Conservation (phyloP, 2,113 vertebrate genomes). For the Caracal caracal region DNA sequence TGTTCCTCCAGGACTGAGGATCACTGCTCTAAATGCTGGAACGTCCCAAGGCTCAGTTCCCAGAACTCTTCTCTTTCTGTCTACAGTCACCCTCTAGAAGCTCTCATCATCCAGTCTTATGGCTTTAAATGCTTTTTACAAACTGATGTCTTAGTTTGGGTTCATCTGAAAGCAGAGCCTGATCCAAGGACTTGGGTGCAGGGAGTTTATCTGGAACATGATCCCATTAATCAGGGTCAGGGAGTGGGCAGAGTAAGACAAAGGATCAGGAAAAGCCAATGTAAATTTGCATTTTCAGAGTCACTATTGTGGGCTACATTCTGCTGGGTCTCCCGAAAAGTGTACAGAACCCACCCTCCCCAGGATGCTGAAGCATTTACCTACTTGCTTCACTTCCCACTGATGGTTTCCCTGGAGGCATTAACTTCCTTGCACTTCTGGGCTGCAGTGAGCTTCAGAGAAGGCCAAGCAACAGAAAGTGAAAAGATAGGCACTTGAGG, state of each 20-base stretch:
- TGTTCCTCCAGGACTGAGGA: neutral
- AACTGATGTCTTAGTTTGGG: neutral
- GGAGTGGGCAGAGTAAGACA: neutral
- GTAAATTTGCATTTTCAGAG: neutral
- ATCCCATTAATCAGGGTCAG: neutral
- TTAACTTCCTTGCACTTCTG: neutral
- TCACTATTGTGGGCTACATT: neutral
- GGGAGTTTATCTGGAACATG: neutral
- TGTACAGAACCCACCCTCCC: fast-evolving
- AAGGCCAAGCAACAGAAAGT: neutral
- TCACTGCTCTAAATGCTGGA: neutral
- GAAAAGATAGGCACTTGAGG: neutral
- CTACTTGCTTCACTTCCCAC: neutral
- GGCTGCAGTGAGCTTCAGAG: neutral
- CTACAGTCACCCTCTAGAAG: neutral
- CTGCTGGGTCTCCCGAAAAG: neutral
- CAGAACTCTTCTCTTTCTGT: neutral
- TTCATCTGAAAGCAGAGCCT: neutral
- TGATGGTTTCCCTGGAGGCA: neutral
- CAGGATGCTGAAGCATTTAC: neutral
- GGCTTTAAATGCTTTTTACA: neutral
- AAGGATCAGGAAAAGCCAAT: neutral
- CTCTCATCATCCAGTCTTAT: neutral
- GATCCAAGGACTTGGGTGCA: neutral
- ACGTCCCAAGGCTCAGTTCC: neutral